A percentile compares a stretch with the other conserved stretches of the same genome.
Conservation (phyloP, 2,113 vertebrate species). For the Oryzias curvinotus region DNA sequence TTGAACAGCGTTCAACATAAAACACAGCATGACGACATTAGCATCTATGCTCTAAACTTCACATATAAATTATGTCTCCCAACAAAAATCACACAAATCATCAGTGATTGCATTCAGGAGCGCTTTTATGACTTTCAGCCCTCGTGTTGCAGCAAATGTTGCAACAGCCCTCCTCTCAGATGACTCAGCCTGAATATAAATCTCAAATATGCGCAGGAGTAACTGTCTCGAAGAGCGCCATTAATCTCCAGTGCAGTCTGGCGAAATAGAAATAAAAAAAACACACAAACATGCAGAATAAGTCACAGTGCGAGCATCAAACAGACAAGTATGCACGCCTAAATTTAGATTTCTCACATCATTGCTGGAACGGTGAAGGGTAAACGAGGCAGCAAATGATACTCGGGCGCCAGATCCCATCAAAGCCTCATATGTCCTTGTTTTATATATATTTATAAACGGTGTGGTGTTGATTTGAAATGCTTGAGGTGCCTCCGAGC, state of each 20-base stretch:
- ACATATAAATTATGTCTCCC: background rate
- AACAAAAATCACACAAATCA: conserved; percentile 5
- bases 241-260: conserved; percentile 39
- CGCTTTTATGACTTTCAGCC: conserved; percentile 14
- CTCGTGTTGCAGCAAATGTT: conserved; percentile 30
- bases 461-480: conserved; percentile 22
- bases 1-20: background rate
- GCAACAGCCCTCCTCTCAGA: conserved; percentile 12
- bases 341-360: conserved; percentile 32
- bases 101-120: conserved; percentile 11
- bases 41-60: background rate
- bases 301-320: conserved; percentile 32
- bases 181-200: conserved; percentile 35
- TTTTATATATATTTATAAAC: conserved; percentile 51
- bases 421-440: conserved; percentile 36
- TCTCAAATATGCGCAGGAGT: conserved; percentile 9
- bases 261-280: conserved; percentile 1
- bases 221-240: conserved; percentile 38
- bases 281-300: conserved; percentile 16
- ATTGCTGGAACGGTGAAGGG: conserved; percentile 29
- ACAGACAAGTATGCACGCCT: conserved; percentile 41
- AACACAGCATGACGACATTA: background rate
- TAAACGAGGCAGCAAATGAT: conserved; percentile 56
- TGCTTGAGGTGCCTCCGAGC: conserved; percentile 12
- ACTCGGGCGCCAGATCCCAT: conserved; percentile 28